Evolutionary conservation across 35 echinoderm and acorn worm species (phyloP).

Genomic region (Ophiothrix spiculata): DNA sequence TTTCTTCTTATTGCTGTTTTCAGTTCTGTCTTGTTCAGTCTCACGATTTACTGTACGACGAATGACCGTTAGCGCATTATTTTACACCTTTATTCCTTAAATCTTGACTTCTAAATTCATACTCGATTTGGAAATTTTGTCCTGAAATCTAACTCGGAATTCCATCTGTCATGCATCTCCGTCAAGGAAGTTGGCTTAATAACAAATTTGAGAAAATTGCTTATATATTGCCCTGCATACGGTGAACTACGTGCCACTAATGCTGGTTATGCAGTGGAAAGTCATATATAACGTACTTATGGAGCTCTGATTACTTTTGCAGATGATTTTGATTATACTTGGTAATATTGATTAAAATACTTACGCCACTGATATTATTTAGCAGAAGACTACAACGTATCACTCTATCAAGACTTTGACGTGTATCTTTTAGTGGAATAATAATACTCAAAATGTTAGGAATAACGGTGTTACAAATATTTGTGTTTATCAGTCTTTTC

Average conservation of each 20-base stretch:
- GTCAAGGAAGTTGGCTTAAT: not conserved
- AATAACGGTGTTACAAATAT: not conserved
- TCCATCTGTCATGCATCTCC: conserved; percentile 5
- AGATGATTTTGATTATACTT: not conserved
- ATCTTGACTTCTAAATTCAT: no score
- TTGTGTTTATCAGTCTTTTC: not conserved
- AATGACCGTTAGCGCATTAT: no score
- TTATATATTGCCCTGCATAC: not conserved
- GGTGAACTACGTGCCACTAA: no score
- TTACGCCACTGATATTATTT: not conserved
- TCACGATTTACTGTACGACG: no score
- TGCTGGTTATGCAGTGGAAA: not conserved
- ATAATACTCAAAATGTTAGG: not conserved
- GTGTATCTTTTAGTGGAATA: not conserved
- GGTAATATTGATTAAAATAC: not conserved
- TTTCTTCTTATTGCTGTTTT: no score
- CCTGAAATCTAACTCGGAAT: no score
- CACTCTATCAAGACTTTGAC: no score
- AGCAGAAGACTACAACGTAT: not conserved
- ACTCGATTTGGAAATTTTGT: no score
- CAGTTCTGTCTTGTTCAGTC: no score
- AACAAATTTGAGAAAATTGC: not conserved
- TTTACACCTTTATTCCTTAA: no score
- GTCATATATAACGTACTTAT: not conserved
- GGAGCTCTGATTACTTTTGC: not conserved